Evolutionary conservation across 2,113 vertebrate species (phyloP).

Genomic region (Gallinago media): DNA sequence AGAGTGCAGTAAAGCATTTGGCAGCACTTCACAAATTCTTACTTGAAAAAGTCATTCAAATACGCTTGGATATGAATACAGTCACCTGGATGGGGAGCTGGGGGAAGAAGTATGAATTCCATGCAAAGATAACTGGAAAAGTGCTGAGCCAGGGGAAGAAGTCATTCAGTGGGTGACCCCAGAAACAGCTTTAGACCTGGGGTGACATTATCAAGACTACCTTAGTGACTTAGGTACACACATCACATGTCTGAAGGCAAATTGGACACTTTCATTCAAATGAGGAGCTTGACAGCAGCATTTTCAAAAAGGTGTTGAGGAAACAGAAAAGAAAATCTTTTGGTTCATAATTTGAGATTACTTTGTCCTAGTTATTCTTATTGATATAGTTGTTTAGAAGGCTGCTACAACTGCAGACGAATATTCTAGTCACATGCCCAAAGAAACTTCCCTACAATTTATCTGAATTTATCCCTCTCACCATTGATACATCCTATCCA

Average conservation of each 20-base stretch:
- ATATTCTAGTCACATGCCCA: background rate
- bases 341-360: background rate
- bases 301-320: background rate
- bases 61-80: background rate
- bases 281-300: background rate
- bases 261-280: background rate
- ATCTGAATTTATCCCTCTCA: background rate
- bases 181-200: background rate
- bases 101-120: background rate
- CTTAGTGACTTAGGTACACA: background rate
- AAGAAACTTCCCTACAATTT: background rate
- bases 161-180: background rate
- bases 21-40: constrained; percentile 25
- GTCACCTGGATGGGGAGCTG: background rate
- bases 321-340: background rate
- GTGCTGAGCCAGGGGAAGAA: background rate
- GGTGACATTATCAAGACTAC: background rate
- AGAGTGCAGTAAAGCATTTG: background rate
- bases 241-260: background rate
- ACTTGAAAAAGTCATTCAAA: background rate
- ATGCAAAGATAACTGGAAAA: background rate
- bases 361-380: background rate
- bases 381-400: background rate
- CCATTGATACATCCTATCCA: background rate
- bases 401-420: background rate